These are phyloP conservation scores for Drosophila punjabiensis DNA, from an alignment of 1,140 invertebrate species.

Conservation along the genomic window DNA sequence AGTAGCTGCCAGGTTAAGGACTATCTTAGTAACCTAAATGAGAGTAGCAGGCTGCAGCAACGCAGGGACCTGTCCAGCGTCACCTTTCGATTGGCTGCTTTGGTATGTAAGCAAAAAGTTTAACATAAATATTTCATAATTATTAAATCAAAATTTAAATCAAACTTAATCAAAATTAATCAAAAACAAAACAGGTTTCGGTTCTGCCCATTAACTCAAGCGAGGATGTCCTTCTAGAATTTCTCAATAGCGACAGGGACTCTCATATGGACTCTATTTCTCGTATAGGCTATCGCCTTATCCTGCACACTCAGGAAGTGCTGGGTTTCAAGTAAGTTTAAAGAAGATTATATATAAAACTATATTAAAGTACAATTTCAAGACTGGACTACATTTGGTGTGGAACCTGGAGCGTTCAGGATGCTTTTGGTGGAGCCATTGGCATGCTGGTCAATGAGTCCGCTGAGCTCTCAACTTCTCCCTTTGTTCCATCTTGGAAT, in stretches of 20 bases:
- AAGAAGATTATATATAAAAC: not conserved
- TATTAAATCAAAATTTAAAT: no score
- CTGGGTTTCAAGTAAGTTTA: conserved; percentile 62
- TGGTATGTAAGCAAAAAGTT: conserved; percentile 42
- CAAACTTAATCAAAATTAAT: not conserved
- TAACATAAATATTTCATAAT: no score
- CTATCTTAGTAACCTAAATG: conserved; percentile 65
- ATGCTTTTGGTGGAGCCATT: conserved; percentile 66
- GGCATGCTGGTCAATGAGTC: conserved; percentile 57
- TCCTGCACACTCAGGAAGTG: conserved; percentile 56
- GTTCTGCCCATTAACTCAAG: conserved; percentile 40
- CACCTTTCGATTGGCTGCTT: conserved; percentile 63
- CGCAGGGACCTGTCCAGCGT: conserved; percentile 61
- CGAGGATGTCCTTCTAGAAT: conserved; percentile 32
- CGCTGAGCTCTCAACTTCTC: conserved; percentile 55
- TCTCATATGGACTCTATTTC: conserved; percentile 62
- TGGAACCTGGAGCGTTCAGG: conserved; percentile 65
- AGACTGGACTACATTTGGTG: conserved; percentile 57
- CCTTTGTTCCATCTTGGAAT: conserved; percentile 56
- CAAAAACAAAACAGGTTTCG: conserved; percentile 40
- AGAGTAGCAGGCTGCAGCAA: conserved; percentile 55
- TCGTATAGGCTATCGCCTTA: conserved; percentile 56
- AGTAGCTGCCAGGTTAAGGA: conserved; percentile 39
- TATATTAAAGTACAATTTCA: not conserved
- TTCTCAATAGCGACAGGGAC: conserved; percentile 49